A percentile compares a stretch with the other conserved stretches of the same genome.
These are phyloP conservation scores for Lasioglossum calceatum DNA, from an alignment of 2,888 invertebrate genomes.

Conservation along the genomic window DNA sequence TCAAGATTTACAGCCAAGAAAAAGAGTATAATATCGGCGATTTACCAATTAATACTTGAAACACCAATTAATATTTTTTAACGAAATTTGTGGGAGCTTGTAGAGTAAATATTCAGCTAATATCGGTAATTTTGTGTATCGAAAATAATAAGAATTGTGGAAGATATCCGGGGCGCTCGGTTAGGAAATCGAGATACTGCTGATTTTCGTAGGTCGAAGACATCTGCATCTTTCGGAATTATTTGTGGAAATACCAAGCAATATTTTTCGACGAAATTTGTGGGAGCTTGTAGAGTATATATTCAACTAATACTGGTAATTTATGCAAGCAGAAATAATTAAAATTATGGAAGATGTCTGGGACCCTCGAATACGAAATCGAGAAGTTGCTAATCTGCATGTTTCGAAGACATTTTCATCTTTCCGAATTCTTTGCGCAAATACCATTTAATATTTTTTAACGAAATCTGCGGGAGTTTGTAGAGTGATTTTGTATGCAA, in stretches of 20 bases:
- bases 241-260: not conserved
- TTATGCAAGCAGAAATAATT: not conserved
- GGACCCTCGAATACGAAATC: not conserved
- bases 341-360: not conserved
- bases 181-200: not conserved
- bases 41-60: too few relatives aligned
- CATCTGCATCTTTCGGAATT: not conserved
- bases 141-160: not conserved
- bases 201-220: too few relatives aligned
- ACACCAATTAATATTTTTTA: not conserved
- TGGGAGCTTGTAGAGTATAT: not conserved
- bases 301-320: not conserved
- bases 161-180: not conserved
- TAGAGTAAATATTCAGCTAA: not conserved
- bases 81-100: not conserved
- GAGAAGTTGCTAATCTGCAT: not conserved
- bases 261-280: not conserved
- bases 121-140: not conserved
- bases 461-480: not conserved
- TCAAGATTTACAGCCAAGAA: too few relatives aligned
- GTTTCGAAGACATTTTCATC: rapidly evolving
- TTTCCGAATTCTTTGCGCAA: not conserved
- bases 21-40: too few relatives aligned
- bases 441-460: not conserved
- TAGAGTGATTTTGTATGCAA: not conserved